Percentiles rank a stretch among this genome's conserved stretches.
phyloP scores from a whole-genome alignment of 2,113 vertebrate genomes.

The Sphyrna mokarran region DNA sequence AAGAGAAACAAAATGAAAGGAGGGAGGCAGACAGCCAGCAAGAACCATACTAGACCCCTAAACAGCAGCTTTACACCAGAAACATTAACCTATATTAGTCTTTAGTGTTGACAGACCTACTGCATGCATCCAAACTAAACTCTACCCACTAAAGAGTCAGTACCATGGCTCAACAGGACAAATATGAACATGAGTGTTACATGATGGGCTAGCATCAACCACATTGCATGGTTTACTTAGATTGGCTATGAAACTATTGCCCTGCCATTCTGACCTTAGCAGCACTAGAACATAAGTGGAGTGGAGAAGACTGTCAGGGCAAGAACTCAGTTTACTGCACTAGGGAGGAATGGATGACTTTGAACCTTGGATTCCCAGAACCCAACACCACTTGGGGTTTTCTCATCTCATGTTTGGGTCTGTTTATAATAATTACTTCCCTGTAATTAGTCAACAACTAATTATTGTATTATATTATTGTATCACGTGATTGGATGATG shows the following conservation, averaged over 20 bases:
- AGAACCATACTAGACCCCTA: background rate
- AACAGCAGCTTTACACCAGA: background rate
- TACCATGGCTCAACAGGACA: background rate
- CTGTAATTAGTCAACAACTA: background rate
- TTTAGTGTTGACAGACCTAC: background rate
- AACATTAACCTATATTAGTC: background rate
- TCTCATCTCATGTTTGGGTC: background rate
- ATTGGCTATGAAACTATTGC: background rate
- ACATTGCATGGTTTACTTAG: too few relatives aligned
- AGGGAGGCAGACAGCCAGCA: slow-evolving; percentile 40
- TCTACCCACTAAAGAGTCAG: background rate
- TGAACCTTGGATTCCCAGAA: background rate
- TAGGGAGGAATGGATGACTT: background rate
- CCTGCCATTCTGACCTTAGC: slow-evolving; percentile 25
- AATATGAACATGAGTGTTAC: background rate
- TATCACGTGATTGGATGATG: background rate
- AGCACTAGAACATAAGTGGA: slow-evolving; percentile 42
- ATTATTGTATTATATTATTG: background rate
- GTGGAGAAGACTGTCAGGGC: background rate
- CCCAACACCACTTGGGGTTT: background rate
- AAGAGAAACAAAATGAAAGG: background rate
- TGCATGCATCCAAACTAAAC: background rate
- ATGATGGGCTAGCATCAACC: background rate
- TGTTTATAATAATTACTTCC: background rate
- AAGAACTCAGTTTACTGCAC: slow-evolving; percentile 26